A percentile compares a stretch with the other conserved stretches of the same genome.
Conservation (phyloP, 2,888 invertebrate species). For the Cephus spinipes region DNA sequence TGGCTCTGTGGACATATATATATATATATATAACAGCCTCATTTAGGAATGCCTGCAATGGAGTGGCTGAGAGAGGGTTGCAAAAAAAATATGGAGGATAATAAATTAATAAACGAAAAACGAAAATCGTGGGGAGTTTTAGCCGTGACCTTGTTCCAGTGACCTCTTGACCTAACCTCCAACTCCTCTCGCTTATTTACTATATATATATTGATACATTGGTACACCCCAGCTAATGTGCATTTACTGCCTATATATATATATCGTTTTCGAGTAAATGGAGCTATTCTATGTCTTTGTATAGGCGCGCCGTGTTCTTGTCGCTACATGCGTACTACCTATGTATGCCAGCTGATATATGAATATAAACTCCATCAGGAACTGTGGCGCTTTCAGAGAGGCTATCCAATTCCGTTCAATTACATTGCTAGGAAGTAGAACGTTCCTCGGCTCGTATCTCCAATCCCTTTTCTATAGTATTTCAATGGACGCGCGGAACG, state of each 20-base stretch:
- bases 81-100: slow-evolving; percentile 2
- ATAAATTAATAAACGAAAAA: slow-evolving; percentile 27
- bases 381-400: neutral
- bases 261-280: neutral
- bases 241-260: neutral
- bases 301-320: neutral
- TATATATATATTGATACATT: neutral
- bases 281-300: neutral
- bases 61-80: neutral
- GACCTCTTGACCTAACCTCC: slow-evolving; percentile 46
- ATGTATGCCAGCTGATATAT: neutral
- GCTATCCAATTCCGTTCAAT: neutral
- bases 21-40: neutral
- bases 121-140: neutral
- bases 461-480: no score
- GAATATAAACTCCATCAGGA: neutral
- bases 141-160: slow-evolving; percentile 49
- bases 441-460: no score
- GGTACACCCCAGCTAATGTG: neutral
- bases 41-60: neutral
- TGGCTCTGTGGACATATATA: neutral
- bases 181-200: neutral
- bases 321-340: neutral
- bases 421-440: no score
- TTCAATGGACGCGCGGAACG: no score